These are phyloP conservation scores for Montifringilla adamsi DNA, from an alignment of 2,113 vertebrate species.

Conservation along the genomic window DNA sequence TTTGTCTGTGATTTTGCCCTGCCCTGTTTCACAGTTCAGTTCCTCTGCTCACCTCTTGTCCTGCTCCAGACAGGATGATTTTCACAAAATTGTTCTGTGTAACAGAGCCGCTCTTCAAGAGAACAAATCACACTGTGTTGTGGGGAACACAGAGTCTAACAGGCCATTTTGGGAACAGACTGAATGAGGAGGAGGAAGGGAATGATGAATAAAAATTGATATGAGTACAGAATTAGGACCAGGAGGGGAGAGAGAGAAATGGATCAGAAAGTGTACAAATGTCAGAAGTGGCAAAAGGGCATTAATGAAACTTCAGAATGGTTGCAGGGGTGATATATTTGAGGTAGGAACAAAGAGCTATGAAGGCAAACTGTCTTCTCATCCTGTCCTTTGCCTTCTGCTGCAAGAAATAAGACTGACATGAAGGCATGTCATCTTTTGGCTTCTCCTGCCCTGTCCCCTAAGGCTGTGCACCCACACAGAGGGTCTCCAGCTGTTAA, in stretches of 20 bases:
- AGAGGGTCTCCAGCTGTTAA: background rate
- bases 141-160: background rate
- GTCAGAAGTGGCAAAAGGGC: background rate
- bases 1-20: background rate
- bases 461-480: background rate
- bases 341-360: background rate
- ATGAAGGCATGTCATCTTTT: background rate
- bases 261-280: background rate
- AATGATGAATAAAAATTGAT: background rate
- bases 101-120: background rate
- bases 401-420: background rate
- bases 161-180: background rate
- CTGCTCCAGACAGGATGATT: background rate
- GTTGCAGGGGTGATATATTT: background rate
- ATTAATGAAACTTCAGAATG: background rate
- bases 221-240: background rate
- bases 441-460: background rate
- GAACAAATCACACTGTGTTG: background rate
- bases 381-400: background rate
- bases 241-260: background rate
- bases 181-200: background rate
- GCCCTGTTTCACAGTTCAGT: background rate
- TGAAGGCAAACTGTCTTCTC: background rate
- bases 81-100: background rate
- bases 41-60: background rate